Evolutionary conservation across 2,888 invertebrate species (phyloP), one percentile per base, ranked within the genome.

Genomic region (Muschampia plurimacula): DNA sequence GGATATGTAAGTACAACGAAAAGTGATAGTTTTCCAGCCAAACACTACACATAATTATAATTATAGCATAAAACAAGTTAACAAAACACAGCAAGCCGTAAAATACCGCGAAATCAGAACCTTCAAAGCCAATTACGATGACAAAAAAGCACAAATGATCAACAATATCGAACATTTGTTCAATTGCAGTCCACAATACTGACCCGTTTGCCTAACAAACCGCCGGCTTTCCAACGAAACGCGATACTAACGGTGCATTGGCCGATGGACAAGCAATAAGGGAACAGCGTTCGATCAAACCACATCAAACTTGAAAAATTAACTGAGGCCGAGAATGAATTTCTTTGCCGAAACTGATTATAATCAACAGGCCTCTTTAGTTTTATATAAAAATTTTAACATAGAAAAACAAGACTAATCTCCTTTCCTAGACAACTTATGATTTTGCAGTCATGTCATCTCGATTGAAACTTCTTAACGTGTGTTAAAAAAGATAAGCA

Each of bases 181-280:
- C 73, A 63, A 70, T 74, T 75, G 77, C 80, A 80, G 82, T 83
- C 84, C 81, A 84, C 79, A 81, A 82, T 78, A 77, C 75, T 80
- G 82, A 81, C 81, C 82, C 75, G 79, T 76, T 81, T 81, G 77
- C 79, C 77, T 74, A 72, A 57, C 83, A 83, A 85, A 83, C 82
- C 76, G 70, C 75, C 78, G 77, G 71, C 71, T 71, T 71, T 76
- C 77, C 77, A 77, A 77, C 80, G 77, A 78, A 78, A 76, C 78
- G 75, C 69, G 73, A 74, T 73, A 73, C 75, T 88, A 87, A 88
- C 88, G 88, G 87, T 86, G 79, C 77, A 73, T 72, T 57, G 57
- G 62, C 67, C 57, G n/a, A 15, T 41, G 75, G 12, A 46, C 72
- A 67, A 74, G 66, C 0, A 32, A 76, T 55, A 39, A 70, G 78